Evolutionary conservation across 2,888 invertebrate species (phyloP).

Genomic region (Aphrophora alni): DNA sequence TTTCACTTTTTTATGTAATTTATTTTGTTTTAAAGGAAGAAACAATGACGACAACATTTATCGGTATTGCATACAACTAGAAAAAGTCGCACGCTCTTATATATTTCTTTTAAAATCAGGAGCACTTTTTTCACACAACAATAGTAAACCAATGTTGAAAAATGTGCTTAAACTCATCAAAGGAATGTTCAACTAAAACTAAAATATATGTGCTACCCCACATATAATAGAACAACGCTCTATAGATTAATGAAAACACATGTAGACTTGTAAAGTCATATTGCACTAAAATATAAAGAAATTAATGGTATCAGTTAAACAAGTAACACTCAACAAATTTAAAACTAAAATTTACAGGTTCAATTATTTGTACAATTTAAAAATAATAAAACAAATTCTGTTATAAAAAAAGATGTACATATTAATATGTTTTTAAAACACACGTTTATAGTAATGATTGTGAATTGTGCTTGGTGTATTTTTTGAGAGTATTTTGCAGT

Average conservation of each 20-base stretch:
- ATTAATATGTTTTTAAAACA: not conserved
- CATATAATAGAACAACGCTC: not conserved
- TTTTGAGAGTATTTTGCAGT: too few relatives aligned
- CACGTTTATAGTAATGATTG: not conserved
- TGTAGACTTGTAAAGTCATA: not conserved
- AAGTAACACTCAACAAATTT: not conserved
- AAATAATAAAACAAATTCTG: not conserved
- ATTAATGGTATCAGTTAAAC: not conserved
- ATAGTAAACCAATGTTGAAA: not conserved
- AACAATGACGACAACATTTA: not conserved
- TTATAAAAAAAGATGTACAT: constrained; percentile 2
- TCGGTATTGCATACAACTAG: not conserved
- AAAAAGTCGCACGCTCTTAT: not conserved
- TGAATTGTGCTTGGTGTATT: not conserved
- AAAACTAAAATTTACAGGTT: not conserved
- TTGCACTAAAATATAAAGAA: not conserved
- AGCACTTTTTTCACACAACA: not conserved
- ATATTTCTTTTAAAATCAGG: not conserved
- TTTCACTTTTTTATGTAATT: too few relatives aligned
- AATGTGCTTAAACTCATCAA: not conserved
- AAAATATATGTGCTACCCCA: constrained; percentile 6
- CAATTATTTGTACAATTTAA: not conserved
- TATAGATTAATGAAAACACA: not conserved
- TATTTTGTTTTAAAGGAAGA: not conserved
- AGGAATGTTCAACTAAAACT: not conserved